Evolutionary conservation across 1,140 invertebrate genomes (phyloP).

Genomic region (Elymnias hypermnestra): DNA sequence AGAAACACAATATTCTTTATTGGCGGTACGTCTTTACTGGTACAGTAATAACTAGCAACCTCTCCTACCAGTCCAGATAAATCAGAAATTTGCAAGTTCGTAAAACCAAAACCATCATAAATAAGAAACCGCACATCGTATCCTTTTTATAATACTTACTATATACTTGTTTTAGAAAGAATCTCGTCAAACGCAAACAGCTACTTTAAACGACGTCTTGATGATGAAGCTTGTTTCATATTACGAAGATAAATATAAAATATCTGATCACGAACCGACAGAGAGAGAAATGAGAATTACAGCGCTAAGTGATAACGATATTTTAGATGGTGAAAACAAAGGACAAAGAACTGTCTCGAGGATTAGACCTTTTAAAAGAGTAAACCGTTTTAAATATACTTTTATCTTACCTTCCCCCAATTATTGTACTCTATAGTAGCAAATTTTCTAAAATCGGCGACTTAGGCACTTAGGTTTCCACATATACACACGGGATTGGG

Average conservation of each 20-base stretch:
- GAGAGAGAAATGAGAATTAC: slow-evolving; percentile 4
- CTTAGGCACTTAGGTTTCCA: too few relatives aligned
- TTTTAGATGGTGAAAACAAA: slow-evolving; percentile 1
- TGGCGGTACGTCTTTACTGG: too few relatives aligned
- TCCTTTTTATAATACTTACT: neutral
- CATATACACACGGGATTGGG: too few relatives aligned
- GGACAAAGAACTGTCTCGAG: neutral
- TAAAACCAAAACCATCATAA: too few relatives aligned
- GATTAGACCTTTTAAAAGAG: neutral
- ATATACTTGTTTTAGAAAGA: slow-evolving; percentile 9
- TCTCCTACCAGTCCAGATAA: too few relatives aligned
- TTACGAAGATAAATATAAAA: slow-evolving; percentile 43
- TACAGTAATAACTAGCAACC: too few relatives aligned
- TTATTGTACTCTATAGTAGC: too few relatives aligned
- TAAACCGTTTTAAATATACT: neutral
- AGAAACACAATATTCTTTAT: too few relatives aligned
- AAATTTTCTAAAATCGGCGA: too few relatives aligned
- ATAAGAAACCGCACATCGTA: too few relatives aligned
- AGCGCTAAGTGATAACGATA: slow-evolving; percentile 1
- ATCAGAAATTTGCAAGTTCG: too few relatives aligned
- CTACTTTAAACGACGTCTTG: slow-evolving; percentile 27
- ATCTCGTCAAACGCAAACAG: slow-evolving; percentile 18
- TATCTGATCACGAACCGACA: slow-evolving; percentile 18
- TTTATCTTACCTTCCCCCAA: neutral
- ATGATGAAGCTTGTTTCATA: slow-evolving; percentile 53